These are phyloP conservation scores for Bellardia bayeri DNA, from an alignment of 2,888 invertebrate species.

Conservation along the genomic window DNA sequence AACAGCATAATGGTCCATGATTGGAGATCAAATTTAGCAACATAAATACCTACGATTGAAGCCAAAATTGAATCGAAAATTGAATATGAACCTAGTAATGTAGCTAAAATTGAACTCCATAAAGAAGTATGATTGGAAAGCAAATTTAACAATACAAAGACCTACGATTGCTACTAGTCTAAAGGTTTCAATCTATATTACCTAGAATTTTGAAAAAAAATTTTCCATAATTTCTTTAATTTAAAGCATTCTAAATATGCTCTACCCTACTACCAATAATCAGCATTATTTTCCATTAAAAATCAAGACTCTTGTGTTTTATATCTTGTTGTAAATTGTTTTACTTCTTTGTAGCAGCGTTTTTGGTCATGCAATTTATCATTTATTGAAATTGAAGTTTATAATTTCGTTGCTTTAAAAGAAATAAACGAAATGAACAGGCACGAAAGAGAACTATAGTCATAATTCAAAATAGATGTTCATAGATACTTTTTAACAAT, in stretches of 20 bases:
- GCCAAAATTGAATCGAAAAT: too few species aligned
- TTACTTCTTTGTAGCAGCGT: not conserved
- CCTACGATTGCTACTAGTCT: too few species aligned
- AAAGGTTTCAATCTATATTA: too few species aligned
- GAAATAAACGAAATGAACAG: not conserved
- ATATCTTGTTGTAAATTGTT: slow-evolving; percentile 17
- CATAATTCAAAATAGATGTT: slow-evolving; percentile 37
- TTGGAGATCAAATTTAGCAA: too few species aligned
- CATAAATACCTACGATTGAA: too few species aligned
- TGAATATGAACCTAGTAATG: too few species aligned
- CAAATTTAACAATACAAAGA: too few species aligned
- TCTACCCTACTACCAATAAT: not conserved
- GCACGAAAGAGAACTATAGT: slow-evolving; percentile 22
- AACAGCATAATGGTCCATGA: too few species aligned
- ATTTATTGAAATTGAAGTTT: slow-evolving; percentile 55
- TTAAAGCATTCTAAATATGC: not conserved
- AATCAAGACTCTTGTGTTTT: slow-evolving; percentile 47
- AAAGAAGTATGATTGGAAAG: too few species aligned
- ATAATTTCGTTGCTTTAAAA: slow-evolving; percentile 19
- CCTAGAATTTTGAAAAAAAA: too few species aligned
- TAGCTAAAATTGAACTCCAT: too few species aligned
- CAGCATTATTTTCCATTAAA: slow-evolving; percentile 35
- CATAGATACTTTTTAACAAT: slow-evolving; percentile 19
- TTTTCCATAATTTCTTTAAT: not conserved
- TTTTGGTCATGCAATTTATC: slow-evolving; percentile 50